phyloP scores from a whole-genome alignment of 2,797 vertebrate species.

The Danio kyathit region DNA sequence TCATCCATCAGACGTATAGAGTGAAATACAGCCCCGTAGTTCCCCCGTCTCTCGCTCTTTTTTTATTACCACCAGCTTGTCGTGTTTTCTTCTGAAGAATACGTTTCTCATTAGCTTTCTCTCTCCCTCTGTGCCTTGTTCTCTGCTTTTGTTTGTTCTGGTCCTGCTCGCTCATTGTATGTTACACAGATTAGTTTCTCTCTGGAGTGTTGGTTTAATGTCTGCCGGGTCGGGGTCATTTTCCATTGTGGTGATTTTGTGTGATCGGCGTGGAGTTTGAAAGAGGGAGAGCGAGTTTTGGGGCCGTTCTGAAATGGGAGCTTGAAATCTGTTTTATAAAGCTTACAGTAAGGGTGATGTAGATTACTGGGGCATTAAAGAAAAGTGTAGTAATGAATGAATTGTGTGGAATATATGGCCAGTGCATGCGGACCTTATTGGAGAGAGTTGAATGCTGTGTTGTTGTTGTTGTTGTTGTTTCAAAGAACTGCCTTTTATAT shows the following conservation, averaged over 20 bases:
- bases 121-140: conserved; percentile 54
- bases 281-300: conserved; percentile 22
- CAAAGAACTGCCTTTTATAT: neutral
- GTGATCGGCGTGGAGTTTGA: neutral
- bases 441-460: conserved; percentile 9
- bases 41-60: conserved; percentile 54
- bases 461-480: neutral
- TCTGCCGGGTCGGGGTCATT: conserved; percentile 45
- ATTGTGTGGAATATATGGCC: conserved; percentile 5
- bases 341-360: conserved; percentile 30
- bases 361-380: conserved; percentile 30
- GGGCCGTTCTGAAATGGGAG: conserved; percentile 22
- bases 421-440: conserved; percentile 26
- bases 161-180: conserved; percentile 52
- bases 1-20: conserved; percentile 40
- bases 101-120: conserved; percentile 47
- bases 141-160: conserved; percentile 70
- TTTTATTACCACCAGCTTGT: conserved; percentile 65
- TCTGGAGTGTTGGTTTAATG: conserved; percentile 57
- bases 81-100: conserved; percentile 22
- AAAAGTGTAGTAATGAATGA: conserved; percentile 41
- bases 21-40: conserved; percentile 31
- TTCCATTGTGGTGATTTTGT: conserved; percentile 56
- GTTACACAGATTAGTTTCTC: conserved; percentile 59
- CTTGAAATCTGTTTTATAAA: conserved; percentile 37